Evolutionary conservation across 1,140 invertebrate species (phyloP).

Genomic region (Drosophila sturtevanti): DNA sequence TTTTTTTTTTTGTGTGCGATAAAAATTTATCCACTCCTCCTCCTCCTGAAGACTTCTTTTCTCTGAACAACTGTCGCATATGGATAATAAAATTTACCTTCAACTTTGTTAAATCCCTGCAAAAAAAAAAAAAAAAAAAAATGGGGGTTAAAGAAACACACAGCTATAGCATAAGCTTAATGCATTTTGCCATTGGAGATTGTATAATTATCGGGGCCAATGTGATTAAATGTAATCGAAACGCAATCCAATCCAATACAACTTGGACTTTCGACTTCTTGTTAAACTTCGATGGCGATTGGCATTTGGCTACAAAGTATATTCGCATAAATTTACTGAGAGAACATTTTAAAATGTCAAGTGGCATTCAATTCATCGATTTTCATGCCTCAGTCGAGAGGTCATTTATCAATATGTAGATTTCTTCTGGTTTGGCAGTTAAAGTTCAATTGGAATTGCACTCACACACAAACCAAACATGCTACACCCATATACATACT

Average conservation of each 20-base stretch:
- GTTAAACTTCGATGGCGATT: conserved; percentile 21
- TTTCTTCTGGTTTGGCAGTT: conserved; percentile 40
- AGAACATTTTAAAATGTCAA: conserved; percentile 52
- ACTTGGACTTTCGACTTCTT: not conserved
- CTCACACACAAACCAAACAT: conserved; percentile 15
- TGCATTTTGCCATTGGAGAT: conserved; percentile 12
- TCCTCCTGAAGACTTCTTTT: conserved; percentile 46
- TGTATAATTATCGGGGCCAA: conserved; percentile 49
- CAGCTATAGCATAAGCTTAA: conserved; percentile 9
- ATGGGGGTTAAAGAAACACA: too few relatives aligned
- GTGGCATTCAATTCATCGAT: conserved; percentile 60
- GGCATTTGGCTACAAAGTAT: conserved; percentile 33
- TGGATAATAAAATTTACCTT: conserved; percentile 64
- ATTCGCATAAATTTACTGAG: conserved; percentile 50
- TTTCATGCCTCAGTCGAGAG: conserved; percentile 47
- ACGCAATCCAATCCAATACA: conserved; percentile 15
- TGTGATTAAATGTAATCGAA: conserved; percentile 71
- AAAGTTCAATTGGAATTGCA: conserved; percentile 57
- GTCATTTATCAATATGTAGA: conserved; percentile 80
- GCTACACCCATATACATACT: conserved; percentile 8
- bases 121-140: not conserved
- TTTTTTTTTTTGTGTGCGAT: too few relatives aligned
- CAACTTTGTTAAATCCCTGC: conserved; percentile 55
- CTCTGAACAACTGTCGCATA: conserved; percentile 52
- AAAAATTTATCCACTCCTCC: too few relatives aligned